A percentile compares a stretch with the other conserved stretches of the same genome.
Conservation (phyloP, 1,140 invertebrate genomes). For the Ruditapes philippinarum region DNA sequence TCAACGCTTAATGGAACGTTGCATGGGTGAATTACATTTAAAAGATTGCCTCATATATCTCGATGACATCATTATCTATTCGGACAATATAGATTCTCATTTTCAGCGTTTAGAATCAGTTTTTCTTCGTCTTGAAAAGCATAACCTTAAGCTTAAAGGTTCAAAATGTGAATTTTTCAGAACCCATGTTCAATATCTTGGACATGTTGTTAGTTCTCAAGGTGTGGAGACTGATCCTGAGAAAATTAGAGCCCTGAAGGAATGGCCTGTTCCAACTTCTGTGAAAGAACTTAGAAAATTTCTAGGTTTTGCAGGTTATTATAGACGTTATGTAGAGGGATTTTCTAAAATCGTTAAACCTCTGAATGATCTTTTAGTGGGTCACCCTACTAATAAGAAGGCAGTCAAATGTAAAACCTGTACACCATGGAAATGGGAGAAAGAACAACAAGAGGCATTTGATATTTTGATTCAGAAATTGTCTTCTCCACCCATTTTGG, state of each 20-base stretch:
- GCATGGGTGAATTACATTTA: neutral
- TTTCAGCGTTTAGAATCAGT: neutral
- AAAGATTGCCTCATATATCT: neutral
- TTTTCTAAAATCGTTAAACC: constrained; percentile 56
- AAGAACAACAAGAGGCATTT: constrained; percentile 32
- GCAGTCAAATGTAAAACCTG: neutral
- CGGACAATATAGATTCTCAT: neutral
- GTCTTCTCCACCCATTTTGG: neutral
- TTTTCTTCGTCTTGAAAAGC: neutral
- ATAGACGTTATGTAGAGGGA: constrained; percentile 12
- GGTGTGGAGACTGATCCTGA: constrained; percentile 34
- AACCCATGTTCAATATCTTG: constrained; percentile 57
- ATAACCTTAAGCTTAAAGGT: neutral
- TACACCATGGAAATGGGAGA: neutral
- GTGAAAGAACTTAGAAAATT: too few relatives aligned
- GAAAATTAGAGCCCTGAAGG: neutral
- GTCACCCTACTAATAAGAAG: neutral
- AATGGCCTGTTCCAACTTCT: constrained; percentile 55
- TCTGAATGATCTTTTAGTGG: constrained; percentile 70
- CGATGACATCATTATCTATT: constrained; percentile 35
- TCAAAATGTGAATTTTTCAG: constrained; percentile 86
- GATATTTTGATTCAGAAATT: neutral
- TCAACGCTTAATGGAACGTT: neutral
- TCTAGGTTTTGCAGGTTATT: too few relatives aligned
- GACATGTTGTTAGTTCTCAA: too few relatives aligned